These are phyloP conservation scores for Petrolisthes cinctipes DNA, from an alignment of 2,888 invertebrate species.

Conservation along the genomic window DNA sequence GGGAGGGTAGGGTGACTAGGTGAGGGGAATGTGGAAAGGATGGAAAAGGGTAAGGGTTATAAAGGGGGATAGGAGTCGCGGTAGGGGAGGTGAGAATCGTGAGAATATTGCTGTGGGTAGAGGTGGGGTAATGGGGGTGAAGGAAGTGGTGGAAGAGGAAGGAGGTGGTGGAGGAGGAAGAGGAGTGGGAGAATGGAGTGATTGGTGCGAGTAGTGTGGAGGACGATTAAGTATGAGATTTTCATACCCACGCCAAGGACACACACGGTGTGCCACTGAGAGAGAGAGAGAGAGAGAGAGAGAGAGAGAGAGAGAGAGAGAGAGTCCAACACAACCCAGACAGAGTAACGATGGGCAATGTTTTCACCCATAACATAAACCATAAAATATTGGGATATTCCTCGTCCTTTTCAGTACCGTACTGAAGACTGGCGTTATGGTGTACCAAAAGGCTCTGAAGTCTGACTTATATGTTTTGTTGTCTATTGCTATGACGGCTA, in stretches of 20 bases:
- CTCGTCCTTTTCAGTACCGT: too few relatives aligned
- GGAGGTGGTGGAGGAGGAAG: background rate
- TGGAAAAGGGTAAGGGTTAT: background rate
- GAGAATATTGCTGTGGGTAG: background rate
- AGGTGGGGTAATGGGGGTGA: too few relatives aligned
- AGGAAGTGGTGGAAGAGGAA: background rate
- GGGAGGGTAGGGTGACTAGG: background rate
- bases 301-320: too few relatives aligned
- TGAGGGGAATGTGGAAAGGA: constrained; percentile 13
- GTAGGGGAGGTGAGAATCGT: background rate
- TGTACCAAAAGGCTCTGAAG: too few relatives aligned
- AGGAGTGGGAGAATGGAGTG: background rate
- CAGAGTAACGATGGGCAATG: background rate
- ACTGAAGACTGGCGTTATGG: too few relatives aligned
- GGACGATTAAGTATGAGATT: background rate
- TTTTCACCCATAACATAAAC: background rate
- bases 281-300: background rate
- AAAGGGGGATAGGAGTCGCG: background rate
- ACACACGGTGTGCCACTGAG: background rate
- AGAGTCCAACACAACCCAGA: background rate
- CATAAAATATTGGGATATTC: too few relatives aligned
- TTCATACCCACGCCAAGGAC: background rate
- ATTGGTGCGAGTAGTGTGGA: background rate
- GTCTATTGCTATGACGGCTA: too few relatives aligned
- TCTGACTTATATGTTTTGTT: too few relatives aligned